phyloP scores from a whole-genome alignment of 2,797 vertebrate species.

The Pterois miles region DNA sequence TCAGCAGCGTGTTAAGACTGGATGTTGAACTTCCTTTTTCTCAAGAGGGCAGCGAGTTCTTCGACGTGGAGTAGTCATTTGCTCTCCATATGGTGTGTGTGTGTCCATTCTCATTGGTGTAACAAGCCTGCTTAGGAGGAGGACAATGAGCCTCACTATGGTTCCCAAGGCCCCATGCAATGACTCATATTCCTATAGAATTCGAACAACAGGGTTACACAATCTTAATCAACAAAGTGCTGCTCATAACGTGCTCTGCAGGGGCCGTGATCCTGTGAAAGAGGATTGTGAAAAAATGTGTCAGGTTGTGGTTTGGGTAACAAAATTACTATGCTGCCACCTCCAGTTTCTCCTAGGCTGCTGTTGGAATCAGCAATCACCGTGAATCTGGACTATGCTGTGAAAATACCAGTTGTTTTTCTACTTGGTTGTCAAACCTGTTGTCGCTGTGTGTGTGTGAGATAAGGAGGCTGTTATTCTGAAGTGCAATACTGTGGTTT shows the following conservation, averaged over 20 bases:
- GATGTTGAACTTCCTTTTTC: constrained; percentile 63
- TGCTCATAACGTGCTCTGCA: constrained; percentile 44
- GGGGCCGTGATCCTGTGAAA: constrained; percentile 47
- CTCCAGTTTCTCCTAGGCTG: constrained; percentile 13
- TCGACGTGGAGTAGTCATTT: constrained; percentile 9
- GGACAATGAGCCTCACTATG: constrained; percentile 68
- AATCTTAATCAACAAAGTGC: constrained; percentile 67
- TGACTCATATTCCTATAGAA: constrained; percentile 72
- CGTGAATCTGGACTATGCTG: not conserved
- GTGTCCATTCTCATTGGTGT: constrained; percentile 32
- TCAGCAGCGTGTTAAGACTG: constrained; percentile 30
- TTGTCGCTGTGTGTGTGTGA: constrained; percentile 28
- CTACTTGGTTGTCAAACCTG: constrained; percentile 36
- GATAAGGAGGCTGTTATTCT: constrained; percentile 30
- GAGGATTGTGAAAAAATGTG: constrained; percentile 56
- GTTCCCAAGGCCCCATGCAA: constrained; percentile 46
- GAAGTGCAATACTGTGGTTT: constrained; percentile 35
- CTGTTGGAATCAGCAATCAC: not conserved
- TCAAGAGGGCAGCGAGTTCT: constrained; percentile 53
- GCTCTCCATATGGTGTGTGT: constrained; percentile 31
- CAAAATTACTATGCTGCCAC: constrained; percentile 47
- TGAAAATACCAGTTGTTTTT: constrained; percentile 11
- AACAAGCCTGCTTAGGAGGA: constrained; percentile 53
- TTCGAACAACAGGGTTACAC: constrained; percentile 64
- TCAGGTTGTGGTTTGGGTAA: constrained; percentile 27